Base-by-base conservation (phyloP, 1,140 invertebrate genomes). In the Halyomorpha halys region DNA sequence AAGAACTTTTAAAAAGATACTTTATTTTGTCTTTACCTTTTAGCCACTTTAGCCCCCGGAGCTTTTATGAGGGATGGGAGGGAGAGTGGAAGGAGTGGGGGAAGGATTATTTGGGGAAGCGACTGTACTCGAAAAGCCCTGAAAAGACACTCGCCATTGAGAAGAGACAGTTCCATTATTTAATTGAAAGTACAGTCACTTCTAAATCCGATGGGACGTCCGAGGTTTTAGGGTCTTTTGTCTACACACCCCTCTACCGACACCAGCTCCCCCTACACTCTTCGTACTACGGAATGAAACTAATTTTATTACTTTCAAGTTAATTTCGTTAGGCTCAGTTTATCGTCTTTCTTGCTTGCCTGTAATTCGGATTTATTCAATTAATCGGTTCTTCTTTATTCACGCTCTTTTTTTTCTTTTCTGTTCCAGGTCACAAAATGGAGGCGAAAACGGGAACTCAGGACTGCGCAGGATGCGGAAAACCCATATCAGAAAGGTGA, bases 401-500 rank as follows among this genome's bases (percentile, higher is more conserved):
- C 47, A 49, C 9, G n/a, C 47, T 49, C n/a, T 49, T 18, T 19
- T n/a, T 47, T 47, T 49, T 2, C 47, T 19, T 49, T 49, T 49
- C n/a, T 49, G n/a, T 49, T 49, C 11, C 19, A 49, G 47, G 47
- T 49, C 47, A 49, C 47, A 49, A 49, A 49, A 49, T 49, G 47
- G 47, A 49, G 47, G 19, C 47, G n/a, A 49, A 49, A 13, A 49
- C 47, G n/a, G 47, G 47, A 21, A 49, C 47, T 9, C 68, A 73
- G 53, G 73, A 74, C 56, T 75, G 74, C 68, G 74, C 74, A 19
- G 71, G 72, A 39, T 75, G 74, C 67, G 73, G 73, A 16, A 75
- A 75, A 68, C 68, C 70, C 54, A 75, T 75, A 65, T 74, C 72
- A 25, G 73, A 75, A 44, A 63, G 71, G 47, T 49, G 9, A 18